These are phyloP conservation scores for Percopsis omiscomaycus DNA, from an alignment of 2,797 vertebrate species.

Conservation along the genomic window DNA sequence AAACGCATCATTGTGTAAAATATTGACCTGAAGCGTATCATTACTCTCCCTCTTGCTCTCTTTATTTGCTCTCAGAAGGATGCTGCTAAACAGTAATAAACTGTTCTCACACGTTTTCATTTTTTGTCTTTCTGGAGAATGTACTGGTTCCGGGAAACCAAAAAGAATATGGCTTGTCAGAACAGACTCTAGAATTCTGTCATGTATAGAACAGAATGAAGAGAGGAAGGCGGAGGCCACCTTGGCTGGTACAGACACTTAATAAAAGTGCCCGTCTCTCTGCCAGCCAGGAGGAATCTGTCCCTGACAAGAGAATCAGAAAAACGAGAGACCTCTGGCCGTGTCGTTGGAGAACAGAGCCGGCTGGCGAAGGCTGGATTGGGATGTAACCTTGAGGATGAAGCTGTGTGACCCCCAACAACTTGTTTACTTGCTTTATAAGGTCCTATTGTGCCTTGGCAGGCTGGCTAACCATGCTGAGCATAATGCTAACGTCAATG, in stretches of 20 bases:
- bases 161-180: slow-evolving; percentile 78
- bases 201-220: slow-evolving; percentile 57
- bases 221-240: slow-evolving; percentile 77
- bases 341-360: slow-evolving; percentile 55
- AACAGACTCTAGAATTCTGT: slow-evolving; percentile 78
- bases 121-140: slow-evolving; percentile 60
- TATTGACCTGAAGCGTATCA: slow-evolving; percentile 91
- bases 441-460: slow-evolving; percentile 30
- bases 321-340: slow-evolving; percentile 78
- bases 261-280: slow-evolving; percentile 83
- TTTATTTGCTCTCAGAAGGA: slow-evolving; percentile 82
- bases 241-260: slow-evolving; percentile 80
- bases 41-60: slow-evolving; percentile 89
- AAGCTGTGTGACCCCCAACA: slow-evolving; percentile 33
- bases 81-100: slow-evolving; percentile 90
- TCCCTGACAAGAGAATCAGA: slow-evolving; percentile 80
- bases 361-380: slow-evolving; percentile 41
- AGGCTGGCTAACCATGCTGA: slow-evolving; percentile 7
- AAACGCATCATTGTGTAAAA: slow-evolving; percentile 95
- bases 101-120: slow-evolving; percentile 52
- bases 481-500: slow-evolving; percentile 10
- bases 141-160: not conserved
- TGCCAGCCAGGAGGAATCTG: slow-evolving; percentile 82
- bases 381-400: slow-evolving; percentile 78
- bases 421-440: slow-evolving; percentile 44